phyloP scores from a whole-genome alignment of 2,888 invertebrate genomes.

The Gandaritis pyraliata region DNA sequence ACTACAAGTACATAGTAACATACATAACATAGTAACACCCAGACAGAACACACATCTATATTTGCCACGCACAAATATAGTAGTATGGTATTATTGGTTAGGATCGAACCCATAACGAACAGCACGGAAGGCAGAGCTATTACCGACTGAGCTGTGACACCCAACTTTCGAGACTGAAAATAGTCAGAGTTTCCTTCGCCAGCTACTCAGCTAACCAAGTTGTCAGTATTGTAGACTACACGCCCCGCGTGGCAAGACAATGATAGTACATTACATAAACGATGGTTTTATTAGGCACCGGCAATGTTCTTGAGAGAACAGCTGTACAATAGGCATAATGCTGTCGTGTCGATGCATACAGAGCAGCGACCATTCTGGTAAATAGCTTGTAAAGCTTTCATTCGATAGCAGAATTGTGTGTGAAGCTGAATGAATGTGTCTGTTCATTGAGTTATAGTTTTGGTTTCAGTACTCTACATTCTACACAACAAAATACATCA shows the following conservation, averaged over 20 bases:
- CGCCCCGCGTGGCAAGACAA: slow-evolving; percentile 12
- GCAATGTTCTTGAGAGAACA: slow-evolving; percentile 16
- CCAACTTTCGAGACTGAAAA: no score
- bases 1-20: no score
- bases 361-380: background rate
- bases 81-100: no score
- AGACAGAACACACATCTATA: no score
- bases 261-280: slow-evolving; percentile 27
- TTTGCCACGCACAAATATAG: no score
- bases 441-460: background rate
- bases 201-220: background rate
- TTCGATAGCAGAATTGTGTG: background rate
- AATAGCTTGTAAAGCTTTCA: background rate
- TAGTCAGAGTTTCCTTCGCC: no score
- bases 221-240: slow-evolving; percentile 1
- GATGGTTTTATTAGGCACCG: slow-evolving; percentile 25
- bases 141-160: no score
- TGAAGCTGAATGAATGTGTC: background rate
- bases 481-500: no score
- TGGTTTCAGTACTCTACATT: background rate
- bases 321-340: slow-evolving; percentile 9
- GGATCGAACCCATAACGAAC: no score
- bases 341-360: background rate
- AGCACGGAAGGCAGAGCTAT: no score
- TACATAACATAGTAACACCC: no score